A percentile compares a stretch with the other conserved stretches of the same genome.
Evolutionary conservation across 2,113 vertebrate species (phyloP).

Genomic region (Macrotus californicus): DNA sequence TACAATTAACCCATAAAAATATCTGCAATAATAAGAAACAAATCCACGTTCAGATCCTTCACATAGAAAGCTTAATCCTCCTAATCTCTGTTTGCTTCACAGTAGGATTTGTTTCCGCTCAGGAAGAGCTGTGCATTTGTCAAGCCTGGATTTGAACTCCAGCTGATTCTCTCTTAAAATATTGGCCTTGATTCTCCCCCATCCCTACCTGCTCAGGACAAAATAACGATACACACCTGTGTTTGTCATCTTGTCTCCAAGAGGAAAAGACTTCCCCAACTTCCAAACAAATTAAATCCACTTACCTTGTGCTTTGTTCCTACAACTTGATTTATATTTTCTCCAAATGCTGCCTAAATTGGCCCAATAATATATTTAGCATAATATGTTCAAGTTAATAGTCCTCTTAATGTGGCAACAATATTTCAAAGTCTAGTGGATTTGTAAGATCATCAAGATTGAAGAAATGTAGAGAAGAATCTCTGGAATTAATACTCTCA

Average conservation of each 20-base stretch:
- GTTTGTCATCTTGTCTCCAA: background rate
- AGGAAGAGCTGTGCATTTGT: constrained; percentile 42
- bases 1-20: constrained; percentile 56
- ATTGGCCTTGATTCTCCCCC: background rate
- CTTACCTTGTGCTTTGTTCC: background rate
- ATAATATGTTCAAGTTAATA: background rate
- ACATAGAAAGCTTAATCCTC: constrained; percentile 57
- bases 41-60: constrained; percentile 57
- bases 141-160: constrained; percentile 50
- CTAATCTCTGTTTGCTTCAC: constrained; percentile 62
- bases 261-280: background rate
- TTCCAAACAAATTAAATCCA: background rate
- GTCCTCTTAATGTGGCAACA: background rate
- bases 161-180: constrained; percentile 47
- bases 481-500: background rate
- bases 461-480: background rate
- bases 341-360: background rate
- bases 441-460: background rate
- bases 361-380: background rate
- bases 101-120: constrained; percentile 59
- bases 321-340: background rate
- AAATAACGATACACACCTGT: constrained; percentile 32
- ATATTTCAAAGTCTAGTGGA: background rate
- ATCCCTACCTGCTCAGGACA: background rate
- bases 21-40: constrained; percentile 46